Percentiles rank a stretch among this genome's conserved stretches.
Conservation (phyloP, 2,888 invertebrate genomes). For the Conops quadrifasciatus region DNA sequence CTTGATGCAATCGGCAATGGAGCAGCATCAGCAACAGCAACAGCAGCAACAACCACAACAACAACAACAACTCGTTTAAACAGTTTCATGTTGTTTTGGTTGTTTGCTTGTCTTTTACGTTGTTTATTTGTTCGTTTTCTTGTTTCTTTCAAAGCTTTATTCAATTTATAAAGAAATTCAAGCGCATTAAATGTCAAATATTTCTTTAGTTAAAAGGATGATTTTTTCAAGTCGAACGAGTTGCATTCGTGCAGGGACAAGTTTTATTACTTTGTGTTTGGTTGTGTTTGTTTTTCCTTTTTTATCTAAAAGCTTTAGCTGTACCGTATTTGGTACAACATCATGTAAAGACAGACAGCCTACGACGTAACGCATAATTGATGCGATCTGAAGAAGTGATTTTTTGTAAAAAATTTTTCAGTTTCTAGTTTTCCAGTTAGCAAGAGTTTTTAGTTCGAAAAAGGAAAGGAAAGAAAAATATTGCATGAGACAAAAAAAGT, state of each 20-base stretch:
- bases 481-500: no score
- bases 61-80: neutral
- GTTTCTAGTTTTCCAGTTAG: no score
- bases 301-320: no score
- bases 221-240: constrained; percentile 19
- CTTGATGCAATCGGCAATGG: neutral
- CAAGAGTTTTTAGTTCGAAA: no score
- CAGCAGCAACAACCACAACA: neutral
- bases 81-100: neutral
- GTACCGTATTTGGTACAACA: no score
- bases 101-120: neutral
- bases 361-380: no score
- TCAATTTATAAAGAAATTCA: constrained; percentile 8
- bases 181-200: constrained; percentile 21
- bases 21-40: no score
- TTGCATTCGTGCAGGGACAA: neutral
- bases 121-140: neutral
- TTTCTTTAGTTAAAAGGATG: constrained; percentile 8
- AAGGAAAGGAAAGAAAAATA: no score
- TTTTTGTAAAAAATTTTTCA: no score
- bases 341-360: no score
- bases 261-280: neutral
- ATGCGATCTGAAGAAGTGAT: no score
- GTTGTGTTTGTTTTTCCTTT: no score
- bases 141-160: neutral